Base-by-base conservation (phyloP, 2,113 vertebrate genomes). In the Dicentrarchus labrax region DNA sequence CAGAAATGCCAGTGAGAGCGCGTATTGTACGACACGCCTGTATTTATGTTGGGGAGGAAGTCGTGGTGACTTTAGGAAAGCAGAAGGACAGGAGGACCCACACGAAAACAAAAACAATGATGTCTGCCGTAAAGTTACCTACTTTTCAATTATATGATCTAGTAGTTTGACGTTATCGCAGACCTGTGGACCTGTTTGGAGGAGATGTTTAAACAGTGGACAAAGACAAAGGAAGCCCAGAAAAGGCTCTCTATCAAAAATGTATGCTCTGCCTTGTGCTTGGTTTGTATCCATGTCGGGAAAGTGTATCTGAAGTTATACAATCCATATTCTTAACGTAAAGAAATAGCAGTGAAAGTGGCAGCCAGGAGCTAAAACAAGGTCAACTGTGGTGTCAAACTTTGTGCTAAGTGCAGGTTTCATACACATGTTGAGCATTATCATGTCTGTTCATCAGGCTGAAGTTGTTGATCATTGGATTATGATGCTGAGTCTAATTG, bases 31-130 rank as follows among this genome's bases (percentile, higher is more conserved):
- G 66, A 84, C 71, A 80, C 39, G 57, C 79, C 66, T 30, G 80
- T 90, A 84, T 86, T 91, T 84, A 66, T 81, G 80, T 57, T 82
- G 69, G n/a, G 76, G 76, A 91, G 92, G 89, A 93, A 92, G 93
- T 91, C 88, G 76, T 85, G 78, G 77, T 89, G 80, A 86, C 87
- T 89, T 90, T 68, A 80, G 88, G 80, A 89, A 91, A 90, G 91
- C 77, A 90, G 91, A 86, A 89, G 88, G 86, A 89, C 85, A 65
- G 82, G 80, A 65, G 82, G 80, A 84, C 59, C 76, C 39, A 82
- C 47, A 67, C 78, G 50, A 89, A 83, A 83, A 78, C 50, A 73
- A 86, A 88, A 91, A 92, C 81, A 88, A 89, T 83, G 67, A 82
- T 84, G 72, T 85, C 62, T 72, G 43, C 70, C 16, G 3, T 68